These are phyloP conservation scores for Ornithorhynchus anatinus DNA, from an alignment of 2,113 vertebrate species.

Conservation along the genomic window DNA sequence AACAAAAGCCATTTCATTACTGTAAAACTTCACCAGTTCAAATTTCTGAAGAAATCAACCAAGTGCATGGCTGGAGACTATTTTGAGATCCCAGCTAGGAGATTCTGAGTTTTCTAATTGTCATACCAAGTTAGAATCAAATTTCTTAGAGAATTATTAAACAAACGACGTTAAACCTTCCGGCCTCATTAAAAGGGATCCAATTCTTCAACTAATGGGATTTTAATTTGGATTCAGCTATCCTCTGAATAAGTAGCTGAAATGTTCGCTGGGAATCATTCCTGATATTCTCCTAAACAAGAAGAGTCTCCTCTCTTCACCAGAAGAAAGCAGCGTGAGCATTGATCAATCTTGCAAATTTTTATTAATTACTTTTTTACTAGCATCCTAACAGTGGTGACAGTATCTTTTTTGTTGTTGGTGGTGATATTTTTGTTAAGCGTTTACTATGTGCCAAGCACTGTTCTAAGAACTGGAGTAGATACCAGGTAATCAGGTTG, in stretches of 20 bases:
- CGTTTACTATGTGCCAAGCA: no score
- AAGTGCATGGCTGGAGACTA: not conserved
- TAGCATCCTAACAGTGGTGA: no score
- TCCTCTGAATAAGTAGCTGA: not conserved
- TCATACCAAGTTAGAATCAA: not conserved
- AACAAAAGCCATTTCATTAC: not conserved
- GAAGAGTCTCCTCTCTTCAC: no score
- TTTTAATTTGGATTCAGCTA: not conserved
- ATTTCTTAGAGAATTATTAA: not conserved
- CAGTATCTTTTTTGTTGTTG: no score
- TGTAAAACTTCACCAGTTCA: not conserved
- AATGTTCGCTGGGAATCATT: no score
- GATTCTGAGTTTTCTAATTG: not conserved
- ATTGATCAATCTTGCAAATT: no score
- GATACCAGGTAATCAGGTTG: no score
- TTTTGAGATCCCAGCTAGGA: not conserved
- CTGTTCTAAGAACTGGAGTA: no score
- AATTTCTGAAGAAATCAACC: not conserved
- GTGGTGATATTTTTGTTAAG: no score
- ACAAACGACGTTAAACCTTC: not conserved
- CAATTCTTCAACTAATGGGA: not conserved
- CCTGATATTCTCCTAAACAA: no score
- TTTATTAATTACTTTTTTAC: no score
- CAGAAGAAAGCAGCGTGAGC: no score
- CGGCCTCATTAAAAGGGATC: not conserved